Evolutionary conservation across 1,140 invertebrate genomes (phyloP).

Genomic region (Drosophila eugracilis): DNA sequence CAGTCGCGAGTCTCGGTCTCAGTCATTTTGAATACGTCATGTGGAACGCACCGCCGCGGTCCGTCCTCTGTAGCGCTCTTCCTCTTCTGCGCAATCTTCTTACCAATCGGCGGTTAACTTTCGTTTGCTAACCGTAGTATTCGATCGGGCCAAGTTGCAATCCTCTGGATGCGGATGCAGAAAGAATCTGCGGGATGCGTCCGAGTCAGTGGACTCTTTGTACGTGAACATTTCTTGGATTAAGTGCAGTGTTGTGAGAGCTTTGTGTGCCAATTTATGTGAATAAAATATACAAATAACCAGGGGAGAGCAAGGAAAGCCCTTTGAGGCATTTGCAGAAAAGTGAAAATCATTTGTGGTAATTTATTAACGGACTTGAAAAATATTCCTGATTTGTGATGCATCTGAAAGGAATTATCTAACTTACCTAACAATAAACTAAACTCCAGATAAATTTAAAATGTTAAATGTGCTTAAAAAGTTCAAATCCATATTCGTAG

Average conservation of each 20-base stretch:
- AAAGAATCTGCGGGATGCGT: constrained; percentile 26
- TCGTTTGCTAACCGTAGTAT: constrained; percentile 35
- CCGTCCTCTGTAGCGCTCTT: constrained; percentile 16
- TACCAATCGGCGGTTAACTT: constrained; percentile 40
- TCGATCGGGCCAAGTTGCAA: constrained; percentile 27
- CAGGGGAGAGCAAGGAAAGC: not conserved
- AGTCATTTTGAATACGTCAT: constrained; percentile 83
- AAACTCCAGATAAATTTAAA: too few species aligned
- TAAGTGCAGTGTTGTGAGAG: constrained; percentile 37
- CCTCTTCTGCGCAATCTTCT: constrained; percentile 37
- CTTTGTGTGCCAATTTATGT: constrained; percentile 29
- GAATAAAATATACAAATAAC: not conserved
- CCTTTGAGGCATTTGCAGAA: not conserved
- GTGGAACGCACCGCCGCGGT: constrained; percentile 68
- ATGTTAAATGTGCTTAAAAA: too few species aligned
- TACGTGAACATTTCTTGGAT: constrained; percentile 8
- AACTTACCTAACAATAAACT: too few species aligned
- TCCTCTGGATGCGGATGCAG: constrained; percentile 24
- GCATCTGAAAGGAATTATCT: too few species aligned
- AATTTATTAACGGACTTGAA: too few species aligned
- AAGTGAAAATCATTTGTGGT: not conserved
- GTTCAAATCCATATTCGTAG: too few species aligned
- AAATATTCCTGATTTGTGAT: too few species aligned
- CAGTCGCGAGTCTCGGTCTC: constrained; percentile 65
- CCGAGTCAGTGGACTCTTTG: constrained; percentile 23